Base-by-base conservation (phyloP, 2,113 vertebrate genomes). In the Syngnathoides biaculeatus region DNA sequence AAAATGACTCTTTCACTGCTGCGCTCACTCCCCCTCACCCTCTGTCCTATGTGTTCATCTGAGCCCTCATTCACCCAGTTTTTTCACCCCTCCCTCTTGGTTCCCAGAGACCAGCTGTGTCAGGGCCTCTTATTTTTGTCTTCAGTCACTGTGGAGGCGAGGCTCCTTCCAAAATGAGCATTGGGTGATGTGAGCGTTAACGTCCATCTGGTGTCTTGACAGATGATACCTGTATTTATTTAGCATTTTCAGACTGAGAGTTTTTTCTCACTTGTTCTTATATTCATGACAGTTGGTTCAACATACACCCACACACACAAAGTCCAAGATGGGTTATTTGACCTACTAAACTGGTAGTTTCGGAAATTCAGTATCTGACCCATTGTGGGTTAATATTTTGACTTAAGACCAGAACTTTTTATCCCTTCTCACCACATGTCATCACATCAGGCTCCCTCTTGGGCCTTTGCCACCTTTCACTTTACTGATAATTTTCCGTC, bases 81-180 rank as follows among this genome's bases (percentile, higher is more conserved):
- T 43, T 40, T 24, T 62, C 72, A 60, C 73, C 42, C 67, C 47
- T 43, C 67, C 30, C 52, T 47, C 52, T 50, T 45, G 38, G 64
- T 79, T 53, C 68, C 74, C 71, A 52, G 43, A 77, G 81, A 86
- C 85, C 89, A 91, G 89, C 88, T 90, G 89, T 86, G 85, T 74
- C 71, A 69, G 69, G 79, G 80, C 83, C 84, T 75, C 80, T 52
- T 82, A 50, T 56, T 87, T 87, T 89, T 87, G 87, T 90, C 73
- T 69, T 66, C 63, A 55, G 89, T 91, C 81, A 68, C 88, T 80
- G 69, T 85, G 89, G 89, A 85, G 80, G 89, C 75, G 3, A 68
- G 71, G 65, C 78, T 78, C 73, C 73, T 68, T 79, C 80, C 56
- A 70, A 79, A 76, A 75, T 67, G 62, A 78, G 64, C 45, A 57